A percentile compares a stretch with the other conserved stretches of the same genome.
These are phyloP conservation scores for Brienomyrus longianalis DNA, from an alignment of 2,113 vertebrate species.

Conservation along the genomic window DNA sequence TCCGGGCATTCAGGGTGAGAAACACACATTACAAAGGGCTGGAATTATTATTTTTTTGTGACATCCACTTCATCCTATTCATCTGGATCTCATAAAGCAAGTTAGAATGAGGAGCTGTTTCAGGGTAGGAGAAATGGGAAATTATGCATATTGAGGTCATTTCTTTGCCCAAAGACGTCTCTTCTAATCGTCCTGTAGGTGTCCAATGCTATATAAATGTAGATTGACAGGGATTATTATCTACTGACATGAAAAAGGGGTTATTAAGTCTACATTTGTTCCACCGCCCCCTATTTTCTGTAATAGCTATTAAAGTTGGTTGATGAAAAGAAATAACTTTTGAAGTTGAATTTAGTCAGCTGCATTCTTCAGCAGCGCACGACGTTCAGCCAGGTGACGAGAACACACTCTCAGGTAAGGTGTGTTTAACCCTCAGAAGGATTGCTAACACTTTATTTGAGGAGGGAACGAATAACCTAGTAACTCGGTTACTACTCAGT, in stretches of 20 bases:
- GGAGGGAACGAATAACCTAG: neutral
- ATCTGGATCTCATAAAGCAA: neutral
- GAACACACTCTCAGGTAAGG: neutral
- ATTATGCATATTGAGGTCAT: neutral
- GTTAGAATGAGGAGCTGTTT: neutral
- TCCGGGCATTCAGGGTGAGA: neutral
- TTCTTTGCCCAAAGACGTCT: neutral
- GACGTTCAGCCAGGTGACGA: neutral
- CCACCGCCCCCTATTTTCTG: neutral
- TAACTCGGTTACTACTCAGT: neutral
- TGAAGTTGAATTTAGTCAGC: neutral
- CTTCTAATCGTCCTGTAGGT: neutral
- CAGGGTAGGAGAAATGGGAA: neutral
- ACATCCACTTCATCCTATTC: neutral
- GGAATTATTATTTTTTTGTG: slow-evolving; percentile 4
- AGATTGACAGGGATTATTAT: slow-evolving; percentile 1
- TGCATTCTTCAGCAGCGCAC: neutral
- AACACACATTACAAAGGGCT: neutral
- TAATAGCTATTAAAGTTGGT: slow-evolving; percentile 1
- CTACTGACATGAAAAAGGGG: neutral
- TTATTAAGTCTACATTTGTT: neutral
- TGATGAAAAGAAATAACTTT: slow-evolving; percentile 1
- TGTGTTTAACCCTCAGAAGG: neutral
- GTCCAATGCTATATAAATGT: neutral
- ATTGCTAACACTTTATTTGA: neutral